Conservation (phyloP, 2,888 invertebrate species). For the Pyrochroa serraticornis region DNA sequence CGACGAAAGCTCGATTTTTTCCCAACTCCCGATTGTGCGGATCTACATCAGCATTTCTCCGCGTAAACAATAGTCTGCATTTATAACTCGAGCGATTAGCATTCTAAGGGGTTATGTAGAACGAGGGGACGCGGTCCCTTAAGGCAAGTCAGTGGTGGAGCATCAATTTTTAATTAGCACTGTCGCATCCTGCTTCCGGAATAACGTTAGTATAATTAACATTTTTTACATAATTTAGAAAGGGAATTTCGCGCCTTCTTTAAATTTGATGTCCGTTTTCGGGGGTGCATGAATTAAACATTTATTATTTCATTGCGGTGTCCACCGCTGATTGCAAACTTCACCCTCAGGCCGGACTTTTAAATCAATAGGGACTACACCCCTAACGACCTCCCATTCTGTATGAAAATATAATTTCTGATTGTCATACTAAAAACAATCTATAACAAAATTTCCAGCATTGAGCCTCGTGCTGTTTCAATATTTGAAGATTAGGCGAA, state of each 20-base stretch:
- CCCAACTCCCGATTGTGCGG: conserved; percentile 4
- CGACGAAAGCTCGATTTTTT: neutral
- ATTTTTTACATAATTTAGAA: conserved; percentile 13
- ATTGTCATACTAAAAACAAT: conserved; percentile 3
- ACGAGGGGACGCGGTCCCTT: conserved; percentile 25
- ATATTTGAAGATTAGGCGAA: no score
- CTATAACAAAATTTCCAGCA: no score
- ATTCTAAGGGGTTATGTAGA: conserved; percentile 31
- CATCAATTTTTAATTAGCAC: conserved; percentile 31
- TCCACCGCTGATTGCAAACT: conserved; percentile 26
- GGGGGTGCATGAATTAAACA: conserved; percentile 10
- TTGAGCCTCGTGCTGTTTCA: no score
- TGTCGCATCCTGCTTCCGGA: conserved; percentile 12
- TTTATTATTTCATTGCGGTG: conserved; percentile 14
- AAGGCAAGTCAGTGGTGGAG: conserved; percentile 29
- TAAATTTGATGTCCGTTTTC: neutral
- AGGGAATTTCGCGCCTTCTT: neutral
- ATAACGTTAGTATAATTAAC: conserved; percentile 17
- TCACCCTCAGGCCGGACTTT: conserved; percentile 21
- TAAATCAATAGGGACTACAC: conserved; percentile 28
- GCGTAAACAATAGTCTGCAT: conserved; percentile 31
- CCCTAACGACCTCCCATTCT: conserved; percentile 7
- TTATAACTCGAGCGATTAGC: conserved; percentile 32
- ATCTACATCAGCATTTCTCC: conserved; percentile 23
- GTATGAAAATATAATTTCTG: conserved; percentile 15